phyloP scores from a whole-genome alignment of 2,888 invertebrate species.

The Tachina fera region DNA sequence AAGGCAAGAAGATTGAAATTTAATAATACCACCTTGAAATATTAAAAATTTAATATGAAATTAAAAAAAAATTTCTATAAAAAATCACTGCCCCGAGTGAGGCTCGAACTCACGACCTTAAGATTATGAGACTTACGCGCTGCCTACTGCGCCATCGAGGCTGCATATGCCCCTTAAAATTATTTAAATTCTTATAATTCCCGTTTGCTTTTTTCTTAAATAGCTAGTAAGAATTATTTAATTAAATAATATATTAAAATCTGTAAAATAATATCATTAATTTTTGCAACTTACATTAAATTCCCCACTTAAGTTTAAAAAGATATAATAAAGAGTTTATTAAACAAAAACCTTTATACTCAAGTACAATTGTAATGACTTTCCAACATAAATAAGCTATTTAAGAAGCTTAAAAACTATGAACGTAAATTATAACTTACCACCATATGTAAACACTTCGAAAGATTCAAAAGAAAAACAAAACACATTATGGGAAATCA shows the following conservation, averaged over 20 bases:
- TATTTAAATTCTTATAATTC: not conserved
- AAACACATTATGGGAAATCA: too few species aligned
- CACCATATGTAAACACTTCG: too few species aligned
- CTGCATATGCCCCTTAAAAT: constrained; percentile 34
- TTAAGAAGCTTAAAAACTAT: too few species aligned
- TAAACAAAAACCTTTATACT: too few species aligned
- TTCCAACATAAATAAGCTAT: too few species aligned
- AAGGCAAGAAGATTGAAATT: too few species aligned
- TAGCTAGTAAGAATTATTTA: too few species aligned
- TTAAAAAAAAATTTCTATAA: not conserved
- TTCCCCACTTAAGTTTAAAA: not conserved
- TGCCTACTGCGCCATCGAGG: constrained; percentile 81
- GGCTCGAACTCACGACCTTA: constrained; percentile 81
- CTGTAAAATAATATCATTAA: not conserved
- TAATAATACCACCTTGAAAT: too few species aligned
- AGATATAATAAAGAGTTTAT: not conserved
- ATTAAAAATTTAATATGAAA: not conserved
- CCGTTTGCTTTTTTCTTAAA: not conserved
- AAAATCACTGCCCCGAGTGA: constrained; percentile 78
- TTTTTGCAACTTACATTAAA: not conserved
- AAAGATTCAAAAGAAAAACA: too few species aligned
- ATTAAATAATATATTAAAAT: not conserved
- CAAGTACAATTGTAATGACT: too few species aligned
- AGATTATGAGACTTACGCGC: constrained; percentile 81
- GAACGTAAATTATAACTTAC: too few species aligned